Base-by-base conservation (phyloP, 2,888 invertebrate species). In the Cotesia congregata region DNA sequence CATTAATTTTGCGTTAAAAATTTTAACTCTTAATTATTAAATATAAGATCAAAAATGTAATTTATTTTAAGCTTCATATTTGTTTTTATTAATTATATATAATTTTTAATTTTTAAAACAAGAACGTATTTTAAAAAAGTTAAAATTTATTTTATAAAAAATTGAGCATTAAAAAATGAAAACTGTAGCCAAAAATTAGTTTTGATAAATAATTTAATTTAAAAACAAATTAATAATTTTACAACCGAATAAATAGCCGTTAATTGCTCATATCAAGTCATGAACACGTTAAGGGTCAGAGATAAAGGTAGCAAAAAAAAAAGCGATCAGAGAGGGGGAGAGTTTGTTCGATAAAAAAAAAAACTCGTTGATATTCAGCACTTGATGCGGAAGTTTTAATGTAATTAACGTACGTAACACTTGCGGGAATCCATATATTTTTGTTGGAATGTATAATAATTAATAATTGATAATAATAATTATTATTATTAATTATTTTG, bases 101-200 rank as follows among this genome's bases (percentile, higher is more conserved):
- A 30, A 30, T 30, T 30, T 30, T 20, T 20, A 20, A 20, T 20
- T 20, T 3, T 30, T 30, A 30, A 3, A 2, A 30, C 30, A 30
- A 30, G 30, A 30, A 3, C 30, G 3, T 30, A 30, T 30, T 30
- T 30, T 30, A 3, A 30, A 30, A 30, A 30, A 30, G 0, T 30
- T 30, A 30, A 17, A 17, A 17, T 17, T 17, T 17, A 17, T 17
- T 17, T 17, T 17, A 17, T 17, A 17, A 17, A 17, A 17, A 17
- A 17, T 17, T 17, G 17, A 17, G 17, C 17, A 17, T 17, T 17
- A 30, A 30, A 30, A 30, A 30, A 30, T 30, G 30, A 40, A 41
- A 15, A 20, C 6, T 39, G 20, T 2, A 59, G 67, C 73, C 73
- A 74, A 74, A 74, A 74, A 74, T 74, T 74, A 74, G 60, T 5